Evolutionary conservation across 35 echinoderm and acorn worm species (phyloP), one percentile per base, ranked within the genome.

Genomic region (Acanthaster planci): DNA sequence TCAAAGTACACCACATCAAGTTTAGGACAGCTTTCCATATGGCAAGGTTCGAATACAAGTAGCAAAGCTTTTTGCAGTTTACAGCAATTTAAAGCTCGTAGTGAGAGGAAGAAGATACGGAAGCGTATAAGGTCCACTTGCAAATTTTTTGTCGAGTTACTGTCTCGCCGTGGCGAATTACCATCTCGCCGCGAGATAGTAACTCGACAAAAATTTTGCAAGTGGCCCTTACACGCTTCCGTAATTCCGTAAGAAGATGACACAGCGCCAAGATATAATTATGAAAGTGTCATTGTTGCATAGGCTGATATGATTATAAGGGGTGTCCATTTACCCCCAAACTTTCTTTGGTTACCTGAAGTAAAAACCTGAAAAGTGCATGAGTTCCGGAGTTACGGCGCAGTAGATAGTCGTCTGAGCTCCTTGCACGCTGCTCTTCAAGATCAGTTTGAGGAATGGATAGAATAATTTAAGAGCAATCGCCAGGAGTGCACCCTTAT

Each of bases 331-430:
- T 47, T 6, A 6, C 12, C 42, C 42, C 30, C 19, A 78, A 38
- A 3, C 38, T 34, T 34, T 34, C 77, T 10, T 38, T 78, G 6
- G 22, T 23, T 54, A 94, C 92, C 88, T 94, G 79, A 81, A 94
- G 39, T 94, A 94, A 2, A 94, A 38, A 19, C 92, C 92, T 21
- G 88, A 81, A 8, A 75, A 77, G 7, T 87, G 32, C 17, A 50
- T 84, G 34, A 83, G 51, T 19, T 77, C 72, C 54, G 87, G 83
- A 77, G 90, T 84, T 1, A 94, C 84, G 14, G 88, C 77, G 58
- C 88, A 94, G 64, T 94, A 55, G 39, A 94, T 87, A 34, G 27
- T 83, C 16, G 92, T 94, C 72, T 90, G 92, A 15, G 92, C 92
- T 0, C 92, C 92, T 77, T 94, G 39, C 44, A 80, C 88, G 12